A percentile compares a stretch with the other conserved stretches of the same genome.
Evolutionary conservation across 2,113 vertebrate genomes (phyloP).

Genomic region (Naja naja): DNA sequence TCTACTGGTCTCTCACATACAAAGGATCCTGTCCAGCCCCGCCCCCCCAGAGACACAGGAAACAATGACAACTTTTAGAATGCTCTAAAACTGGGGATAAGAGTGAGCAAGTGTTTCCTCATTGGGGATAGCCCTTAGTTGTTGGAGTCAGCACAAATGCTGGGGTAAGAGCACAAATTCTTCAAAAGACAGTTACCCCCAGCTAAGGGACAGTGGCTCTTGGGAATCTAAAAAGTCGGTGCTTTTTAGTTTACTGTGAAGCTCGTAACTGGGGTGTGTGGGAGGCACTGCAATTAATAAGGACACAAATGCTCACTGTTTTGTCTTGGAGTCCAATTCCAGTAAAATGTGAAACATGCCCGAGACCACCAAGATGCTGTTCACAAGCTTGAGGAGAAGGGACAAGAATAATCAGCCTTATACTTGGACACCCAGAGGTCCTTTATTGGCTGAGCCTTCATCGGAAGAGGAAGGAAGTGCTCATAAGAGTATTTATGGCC

Average conservation of each 20-base stretch:
- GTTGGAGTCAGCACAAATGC: background rate
- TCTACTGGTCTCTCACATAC: background rate
- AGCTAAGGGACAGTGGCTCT: constrained; percentile 15
- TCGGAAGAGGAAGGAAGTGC: background rate
- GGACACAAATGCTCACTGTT: constrained; percentile 4
- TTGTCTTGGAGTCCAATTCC: background rate
- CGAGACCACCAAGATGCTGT: constrained; percentile 9
- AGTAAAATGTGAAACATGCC: constrained; percentile 6
- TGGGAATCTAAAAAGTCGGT: background rate
- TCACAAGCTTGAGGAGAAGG: background rate
- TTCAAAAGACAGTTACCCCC: background rate
- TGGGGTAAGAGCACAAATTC: background rate
- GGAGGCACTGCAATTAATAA: background rate
- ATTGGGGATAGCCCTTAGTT: background rate
- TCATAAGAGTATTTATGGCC: constrained; percentile 14
- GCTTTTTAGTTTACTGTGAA: constrained; percentile 3
- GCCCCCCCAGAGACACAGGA: background rate
- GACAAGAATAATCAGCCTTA: background rate
- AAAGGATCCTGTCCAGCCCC: background rate
- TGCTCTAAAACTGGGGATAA: background rate
- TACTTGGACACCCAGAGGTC: background rate
- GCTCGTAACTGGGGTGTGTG: background rate
- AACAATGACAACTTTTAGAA: background rate
- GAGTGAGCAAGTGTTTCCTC: background rate
- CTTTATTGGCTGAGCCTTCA: constrained; percentile 15